Evolutionary conservation across 2,113 vertebrate genomes (phyloP).

Genomic region (Eclectus roratus): DNA sequence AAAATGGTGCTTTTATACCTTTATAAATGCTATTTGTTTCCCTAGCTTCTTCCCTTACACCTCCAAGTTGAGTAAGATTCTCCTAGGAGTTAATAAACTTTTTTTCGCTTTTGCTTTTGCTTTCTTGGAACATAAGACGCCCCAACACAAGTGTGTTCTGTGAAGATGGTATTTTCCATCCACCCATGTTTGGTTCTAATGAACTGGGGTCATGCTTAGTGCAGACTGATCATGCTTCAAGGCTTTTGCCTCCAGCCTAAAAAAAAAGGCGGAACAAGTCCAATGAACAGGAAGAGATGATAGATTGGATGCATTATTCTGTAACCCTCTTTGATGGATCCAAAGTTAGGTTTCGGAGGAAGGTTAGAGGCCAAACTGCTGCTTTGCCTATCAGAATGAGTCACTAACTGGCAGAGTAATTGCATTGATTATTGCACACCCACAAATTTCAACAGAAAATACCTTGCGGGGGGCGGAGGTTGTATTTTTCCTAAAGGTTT

Average conservation of each 20-base stretch:
- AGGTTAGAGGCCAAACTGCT: constrained; percentile 28
- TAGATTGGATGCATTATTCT: neutral
- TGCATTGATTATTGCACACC: constrained; percentile 55
- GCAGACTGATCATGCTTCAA: neutral
- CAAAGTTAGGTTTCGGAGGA: neutral
- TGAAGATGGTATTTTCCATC: constrained; percentile 38
- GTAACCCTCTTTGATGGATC: neutral
- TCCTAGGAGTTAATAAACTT: neutral
- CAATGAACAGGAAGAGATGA: neutral
- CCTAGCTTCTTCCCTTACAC: neutral
- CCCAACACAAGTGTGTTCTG: neutral
- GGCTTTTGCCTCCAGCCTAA: neutral
- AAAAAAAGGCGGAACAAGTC: neutral
- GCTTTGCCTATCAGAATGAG: constrained; percentile 36
- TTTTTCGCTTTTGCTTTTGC: neutral
- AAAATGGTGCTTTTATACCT: neutral
- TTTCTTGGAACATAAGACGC: neutral
- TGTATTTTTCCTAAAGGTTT: constrained; percentile 23
- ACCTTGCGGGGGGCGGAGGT: neutral
- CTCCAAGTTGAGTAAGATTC: neutral
- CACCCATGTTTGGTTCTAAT: neutral
- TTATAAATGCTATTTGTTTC: neutral
- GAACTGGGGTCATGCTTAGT: neutral
- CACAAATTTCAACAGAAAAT: constrained; percentile 51
- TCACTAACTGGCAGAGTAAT: constrained; percentile 58